Percentiles rank a stretch among this genome's conserved stretches.
phyloP scores from a whole-genome alignment of 2,888 invertebrate genomes.

The Leucophenga maculata region DNA sequence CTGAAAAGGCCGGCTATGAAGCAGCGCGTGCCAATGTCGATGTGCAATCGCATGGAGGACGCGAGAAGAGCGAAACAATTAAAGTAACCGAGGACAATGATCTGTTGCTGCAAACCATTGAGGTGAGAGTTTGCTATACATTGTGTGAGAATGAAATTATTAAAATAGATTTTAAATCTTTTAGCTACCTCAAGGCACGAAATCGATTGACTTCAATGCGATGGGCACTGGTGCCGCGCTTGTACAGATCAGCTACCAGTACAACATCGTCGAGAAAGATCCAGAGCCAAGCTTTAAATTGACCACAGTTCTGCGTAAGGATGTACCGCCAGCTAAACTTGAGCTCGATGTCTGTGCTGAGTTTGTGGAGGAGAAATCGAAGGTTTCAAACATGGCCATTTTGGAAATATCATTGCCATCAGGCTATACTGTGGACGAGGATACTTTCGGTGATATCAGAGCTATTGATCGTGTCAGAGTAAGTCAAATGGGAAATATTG shows the following conservation, averaged over 20 bases:
- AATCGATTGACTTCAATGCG: constrained; percentile 81
- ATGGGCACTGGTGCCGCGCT: constrained; percentile 86
- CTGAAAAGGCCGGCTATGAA: constrained; percentile 73
- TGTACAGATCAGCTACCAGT: constrained; percentile 84
- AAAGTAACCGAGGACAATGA: constrained; percentile 83
- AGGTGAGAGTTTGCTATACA: too few species aligned
- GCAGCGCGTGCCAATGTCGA: constrained; percentile 75
- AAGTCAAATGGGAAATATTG: constrained; percentile 36
- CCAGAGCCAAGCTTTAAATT: constrained; percentile 90
- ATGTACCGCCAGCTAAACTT: constrained; percentile 83
- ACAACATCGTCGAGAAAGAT: constrained; percentile 88
- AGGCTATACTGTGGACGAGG: constrained; percentile 87
- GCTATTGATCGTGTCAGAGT: constrained; percentile 72
- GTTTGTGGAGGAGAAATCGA: constrained; percentile 72
- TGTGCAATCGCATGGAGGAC: constrained; percentile 74
- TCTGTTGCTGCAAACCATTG: constrained; percentile 84
- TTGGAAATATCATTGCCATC: constrained; percentile 92
- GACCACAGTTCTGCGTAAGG: constrained; percentile 85
- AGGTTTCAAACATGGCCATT: constrained; percentile 89
- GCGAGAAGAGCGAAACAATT: constrained; percentile 71
- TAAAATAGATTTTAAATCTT: neutral
- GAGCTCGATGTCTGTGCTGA: constrained; percentile 87
- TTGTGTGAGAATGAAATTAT: neutral
- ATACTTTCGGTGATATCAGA: constrained; percentile 79
- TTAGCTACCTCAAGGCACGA: constrained; percentile 71